A percentile compares a stretch with the other conserved stretches of the same genome.
phyloP scores from a whole-genome alignment of 2,888 invertebrate species.

The Omphaloscelis lunosa region DNA sequence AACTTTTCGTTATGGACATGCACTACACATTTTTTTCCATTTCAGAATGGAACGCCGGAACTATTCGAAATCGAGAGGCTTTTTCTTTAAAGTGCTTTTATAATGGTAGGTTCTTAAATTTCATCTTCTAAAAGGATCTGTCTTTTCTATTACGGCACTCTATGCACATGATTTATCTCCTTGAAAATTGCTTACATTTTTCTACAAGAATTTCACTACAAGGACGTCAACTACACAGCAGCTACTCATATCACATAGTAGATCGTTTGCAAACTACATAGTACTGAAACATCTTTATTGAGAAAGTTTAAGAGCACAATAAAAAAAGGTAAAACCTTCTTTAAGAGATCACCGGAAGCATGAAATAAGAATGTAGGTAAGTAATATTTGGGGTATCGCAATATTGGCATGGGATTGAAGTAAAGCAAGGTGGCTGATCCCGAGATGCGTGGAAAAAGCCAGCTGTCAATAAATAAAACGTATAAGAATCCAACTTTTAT shows the following conservation, averaged over 20 bases:
- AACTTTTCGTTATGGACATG: constrained; percentile 28
- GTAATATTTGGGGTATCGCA: constrained; percentile 54
- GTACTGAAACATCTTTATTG: constrained; percentile 35
- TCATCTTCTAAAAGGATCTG: constrained; percentile 56
- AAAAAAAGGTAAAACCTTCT: constrained; percentile 28
- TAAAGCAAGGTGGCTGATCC: constrained; percentile 65
- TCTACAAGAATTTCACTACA: constrained; percentile 50
- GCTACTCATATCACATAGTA: constrained; percentile 9
- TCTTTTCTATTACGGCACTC: constrained; percentile 56
- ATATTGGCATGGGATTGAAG: constrained; percentile 55
- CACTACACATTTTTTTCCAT: constrained; percentile 34
- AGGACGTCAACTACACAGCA: constrained; percentile 31
- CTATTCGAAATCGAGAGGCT: constrained; percentile 38
- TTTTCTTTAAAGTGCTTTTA: constrained; percentile 43
- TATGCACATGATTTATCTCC: constrained; percentile 56
- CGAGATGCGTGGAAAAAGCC: constrained; percentile 61
- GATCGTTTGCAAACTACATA: constrained; percentile 44
- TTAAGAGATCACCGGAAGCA: constrained; percentile 29
- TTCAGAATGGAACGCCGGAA: constrained; percentile 20
- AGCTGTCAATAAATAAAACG: constrained; percentile 71
- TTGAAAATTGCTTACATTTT: constrained; percentile 60
- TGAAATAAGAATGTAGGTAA: constrained; percentile 28
- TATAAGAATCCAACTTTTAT: constrained; percentile 65
- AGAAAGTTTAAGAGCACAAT: constrained; percentile 15
- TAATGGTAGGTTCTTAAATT: constrained; percentile 47